Percentiles rank a stretch among this genome's conserved stretches.
Conservation (phyloP, 2,797 vertebrate genomes). For the Myiotriccus ornatus region DNA sequence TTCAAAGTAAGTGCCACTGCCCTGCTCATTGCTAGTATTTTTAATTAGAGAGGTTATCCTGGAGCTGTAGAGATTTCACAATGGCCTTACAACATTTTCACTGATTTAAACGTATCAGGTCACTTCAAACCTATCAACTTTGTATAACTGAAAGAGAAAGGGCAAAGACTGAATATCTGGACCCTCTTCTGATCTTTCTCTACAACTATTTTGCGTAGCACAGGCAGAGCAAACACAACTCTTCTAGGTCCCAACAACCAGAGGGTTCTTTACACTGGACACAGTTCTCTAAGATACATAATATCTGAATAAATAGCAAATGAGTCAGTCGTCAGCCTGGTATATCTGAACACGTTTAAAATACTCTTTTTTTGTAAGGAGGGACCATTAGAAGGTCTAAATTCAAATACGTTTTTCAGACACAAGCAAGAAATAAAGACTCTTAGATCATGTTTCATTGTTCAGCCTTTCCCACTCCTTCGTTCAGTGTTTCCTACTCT, state of each 20-base stretch:
- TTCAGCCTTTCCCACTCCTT: not conserved
- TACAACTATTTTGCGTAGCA: not conserved
- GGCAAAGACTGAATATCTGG: not conserved
- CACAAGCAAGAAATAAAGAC: not conserved
- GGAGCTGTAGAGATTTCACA: not conserved
- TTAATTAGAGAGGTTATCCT: not conserved
- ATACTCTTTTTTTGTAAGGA: not conserved
- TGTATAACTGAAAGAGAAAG: not conserved
- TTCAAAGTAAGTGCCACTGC: not conserved
- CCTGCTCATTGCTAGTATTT: not conserved
- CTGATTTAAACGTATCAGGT: not conserved
- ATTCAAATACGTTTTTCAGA: not conserved
- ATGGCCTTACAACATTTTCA: not conserved
- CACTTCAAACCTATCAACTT: not conserved
- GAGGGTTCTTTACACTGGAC: not conserved
- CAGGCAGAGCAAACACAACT: not conserved
- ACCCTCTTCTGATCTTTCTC: not conserved
- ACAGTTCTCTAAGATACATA: not conserved
- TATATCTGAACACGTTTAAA: not conserved
- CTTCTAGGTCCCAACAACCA: not conserved
- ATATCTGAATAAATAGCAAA: not conserved
- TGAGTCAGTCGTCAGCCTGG: rapidly evolving
- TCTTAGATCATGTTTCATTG: not conserved
- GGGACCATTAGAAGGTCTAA: not conserved
- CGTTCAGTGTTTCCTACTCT: not conserved